Base-by-base conservation (phyloP, 1,140 invertebrate species). In the Meloidogyne exigua region DNA sequence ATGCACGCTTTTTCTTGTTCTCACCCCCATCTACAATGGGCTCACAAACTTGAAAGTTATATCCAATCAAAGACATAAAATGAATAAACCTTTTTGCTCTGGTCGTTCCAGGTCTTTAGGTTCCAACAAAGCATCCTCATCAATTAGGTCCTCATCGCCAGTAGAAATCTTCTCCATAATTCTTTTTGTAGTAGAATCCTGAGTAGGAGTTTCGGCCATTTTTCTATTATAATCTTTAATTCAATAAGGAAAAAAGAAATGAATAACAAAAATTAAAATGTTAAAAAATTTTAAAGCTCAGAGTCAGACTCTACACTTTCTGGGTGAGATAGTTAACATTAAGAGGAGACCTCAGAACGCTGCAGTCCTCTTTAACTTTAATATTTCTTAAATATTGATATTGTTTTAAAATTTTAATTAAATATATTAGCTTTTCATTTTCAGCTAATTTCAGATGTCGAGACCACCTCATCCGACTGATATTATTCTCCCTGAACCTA, bases 1-100 rank as follows among this genome's bases (percentile, higher is more conserved):
- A 99, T 0, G 97, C 96, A 88, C 97, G 97, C 66, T 93, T 91
- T 88, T 96, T 95, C 85, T 86, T 84, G 32, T 57, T 3, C 25
- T 75, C 44, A 12, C 18, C 78, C 32, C 81, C 81, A 10, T 72
- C 81, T 13, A 39, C 36, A 5, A 70, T 36, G 4, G 76, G 72
- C 13, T 81, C 85, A 68, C 85, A 86, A 32, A 25, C 81, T 25
- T n/a, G n/a, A 57, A 57, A 15, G 49, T 3, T 57, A 5, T 5
- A 57, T 1, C 4, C 9, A 7, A 57, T n/a, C 4, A 75, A 62
- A 80, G 25, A 74, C 18, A 26, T 67, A n/a, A 28, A 68, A 13
- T 76, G 13, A 62, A 7, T 12, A 21, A 64, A 78, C 28, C 23
- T 26, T 79, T 65, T n/a, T 28, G 39, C 18, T 15, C 74, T 4